phyloP scores from a whole-genome alignment of 2,113 vertebrate genomes.

The Agelaius phoeniceus region DNA sequence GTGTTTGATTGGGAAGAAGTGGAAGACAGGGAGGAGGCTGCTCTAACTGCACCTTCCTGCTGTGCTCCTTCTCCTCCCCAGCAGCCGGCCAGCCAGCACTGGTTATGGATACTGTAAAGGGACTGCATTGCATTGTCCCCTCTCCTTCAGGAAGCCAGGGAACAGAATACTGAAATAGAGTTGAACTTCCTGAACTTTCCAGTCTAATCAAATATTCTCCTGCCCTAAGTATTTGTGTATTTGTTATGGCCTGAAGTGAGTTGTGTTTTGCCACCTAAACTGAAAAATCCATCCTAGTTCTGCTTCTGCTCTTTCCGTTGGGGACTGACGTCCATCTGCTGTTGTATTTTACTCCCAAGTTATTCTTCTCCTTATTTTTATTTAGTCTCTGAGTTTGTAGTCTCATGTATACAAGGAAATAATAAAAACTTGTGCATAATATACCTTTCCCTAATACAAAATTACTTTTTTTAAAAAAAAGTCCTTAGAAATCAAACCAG shows the following conservation, averaged over 20 bases:
- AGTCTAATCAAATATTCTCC: background rate
- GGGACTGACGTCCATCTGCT: background rate
- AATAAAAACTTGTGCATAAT: background rate
- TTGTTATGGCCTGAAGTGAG: background rate
- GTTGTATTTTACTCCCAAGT: background rate
- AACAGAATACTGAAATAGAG: background rate
- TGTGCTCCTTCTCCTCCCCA: background rate
- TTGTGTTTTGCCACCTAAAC: background rate
- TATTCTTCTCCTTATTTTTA: background rate
- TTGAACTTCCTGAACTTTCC: background rate
- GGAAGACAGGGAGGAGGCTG: background rate
- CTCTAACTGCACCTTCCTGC: background rate
- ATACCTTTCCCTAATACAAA: background rate
- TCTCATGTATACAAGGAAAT: background rate
- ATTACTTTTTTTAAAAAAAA: background rate
- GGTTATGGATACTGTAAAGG: background rate
- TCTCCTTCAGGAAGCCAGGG: background rate
- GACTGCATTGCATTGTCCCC: background rate
- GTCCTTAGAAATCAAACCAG: background rate
- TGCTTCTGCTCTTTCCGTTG: background rate
- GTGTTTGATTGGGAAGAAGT: background rate
- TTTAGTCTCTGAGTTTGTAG: background rate
- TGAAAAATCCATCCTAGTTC: background rate
- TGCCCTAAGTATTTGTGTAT: background rate
- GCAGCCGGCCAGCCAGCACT: background rate